These are phyloP conservation scores for Microcebus griseorufus DNA, from an alignment of 2,113 vertebrate species.

Conservation along the genomic window DNA sequence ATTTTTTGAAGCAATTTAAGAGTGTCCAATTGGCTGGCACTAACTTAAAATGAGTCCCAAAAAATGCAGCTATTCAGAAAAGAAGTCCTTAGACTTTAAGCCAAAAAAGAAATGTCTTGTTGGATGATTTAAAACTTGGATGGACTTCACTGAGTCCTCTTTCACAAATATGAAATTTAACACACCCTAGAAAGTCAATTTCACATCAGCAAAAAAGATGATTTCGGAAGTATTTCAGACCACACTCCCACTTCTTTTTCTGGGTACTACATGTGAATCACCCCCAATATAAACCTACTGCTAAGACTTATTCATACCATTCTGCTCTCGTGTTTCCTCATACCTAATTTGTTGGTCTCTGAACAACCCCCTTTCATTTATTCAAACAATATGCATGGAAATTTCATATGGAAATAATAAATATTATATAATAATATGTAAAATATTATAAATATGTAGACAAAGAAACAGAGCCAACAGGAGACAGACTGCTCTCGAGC, in stretches of 20 bases:
- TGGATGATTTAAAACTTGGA: conserved; percentile 7
- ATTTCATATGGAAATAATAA: neutral
- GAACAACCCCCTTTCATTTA: neutral
- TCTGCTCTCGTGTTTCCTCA: neutral
- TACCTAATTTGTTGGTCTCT: neutral
- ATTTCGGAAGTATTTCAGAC: neutral
- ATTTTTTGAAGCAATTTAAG: conserved; percentile 18
- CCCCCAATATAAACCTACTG: neutral
- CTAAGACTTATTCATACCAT: neutral
- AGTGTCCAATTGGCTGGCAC: neutral
- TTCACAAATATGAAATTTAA: conserved; percentile 6
- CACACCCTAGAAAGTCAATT: neutral
- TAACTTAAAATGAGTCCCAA: neutral
- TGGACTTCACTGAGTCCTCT: conserved; percentile 32
- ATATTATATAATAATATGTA: neutral
- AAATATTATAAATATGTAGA: neutral
- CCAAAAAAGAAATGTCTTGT: neutral
- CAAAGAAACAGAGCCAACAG: neutral
- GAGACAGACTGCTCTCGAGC: neutral
- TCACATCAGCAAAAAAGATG: conserved; percentile 6
- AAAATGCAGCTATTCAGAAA: conserved; percentile 26
- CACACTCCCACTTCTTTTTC: neutral
- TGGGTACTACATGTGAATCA: neutral
- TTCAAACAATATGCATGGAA: neutral
- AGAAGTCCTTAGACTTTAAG: neutral